Evolutionary conservation across 2,888 invertebrate genomes (phyloP), one percentile per base, ranked within the genome.

Genomic region (Smittia sp.): DNA sequence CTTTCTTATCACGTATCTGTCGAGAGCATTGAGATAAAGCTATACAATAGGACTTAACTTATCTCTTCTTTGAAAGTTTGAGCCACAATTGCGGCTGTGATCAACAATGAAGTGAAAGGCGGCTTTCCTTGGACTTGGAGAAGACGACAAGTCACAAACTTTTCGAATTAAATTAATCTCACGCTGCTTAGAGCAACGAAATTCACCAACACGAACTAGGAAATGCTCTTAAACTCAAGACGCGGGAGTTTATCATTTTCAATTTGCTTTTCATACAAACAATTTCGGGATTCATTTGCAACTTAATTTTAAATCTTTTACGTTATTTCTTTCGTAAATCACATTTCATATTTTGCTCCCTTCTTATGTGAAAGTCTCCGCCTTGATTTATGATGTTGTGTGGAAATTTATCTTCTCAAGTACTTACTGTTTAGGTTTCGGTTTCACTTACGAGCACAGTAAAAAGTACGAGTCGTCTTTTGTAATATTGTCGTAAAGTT

Each of bases 331-430:
- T n/a, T n/a, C n/a, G n/a, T n/a, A n/a, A n/a, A n/a, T n/a, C n/a
- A n/a, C n/a, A n/a, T n/a, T n/a, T 32, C 32, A 32, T 32, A 32
- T 32, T 32, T 32, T 9, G 32, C 32, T 32, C 32, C 9, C 9
- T 32, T 32, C 32, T 32, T 32, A 32, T 32, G 32, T 32, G 13
- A 7, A 27, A 32, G n/a, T 27, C 3, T 32, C 3, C 15, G 27
- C 6, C n/a, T 27, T 65, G 65, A 65, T 65, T 65, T 65, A 65
- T 65, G 65, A 15, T 32, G 24, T 18, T 32, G 27, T 32, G 65
- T 65, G 65, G 1, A 65, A 65, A 65, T 65, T 65, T 32, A 65
- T 65, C 65, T 65, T 65, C 24, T 65, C 65, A 65, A 25, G 58
- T 58, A 58, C 18, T 58, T 52, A n/a, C 46, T 46, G 32, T 32